Evolutionary conservation across 2,113 vertebrate genomes (phyloP), one percentile per base, ranked within the genome.

Genomic region (Motacilla alba): DNA sequence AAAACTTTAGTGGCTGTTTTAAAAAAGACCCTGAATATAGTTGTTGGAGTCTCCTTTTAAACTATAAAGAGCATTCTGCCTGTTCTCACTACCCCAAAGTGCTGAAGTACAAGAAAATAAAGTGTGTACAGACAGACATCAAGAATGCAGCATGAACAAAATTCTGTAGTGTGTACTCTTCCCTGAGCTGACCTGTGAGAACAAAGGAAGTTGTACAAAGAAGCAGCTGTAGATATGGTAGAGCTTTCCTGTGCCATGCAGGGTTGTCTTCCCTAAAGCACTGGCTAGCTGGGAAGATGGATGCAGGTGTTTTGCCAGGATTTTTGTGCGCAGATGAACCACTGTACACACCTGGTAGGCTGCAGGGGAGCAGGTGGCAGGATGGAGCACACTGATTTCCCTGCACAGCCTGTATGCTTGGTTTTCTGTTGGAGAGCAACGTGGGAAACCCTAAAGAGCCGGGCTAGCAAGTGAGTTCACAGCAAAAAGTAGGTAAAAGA

Each of bases 341-440:
- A 2, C 9, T 21, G 20, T n/a, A 31, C 0, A 0, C 10, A 13
- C 12, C 24, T 3, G 6, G 47, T 21, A 17, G 39, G 35, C 44
- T 75, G 66, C 0, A 0, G 37, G 37, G 55, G 20, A 13, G 2
- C 2, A 9, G 3, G 47, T 28, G 27, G 46, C 5, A 3, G 2
- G 24, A 27, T 18, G 41, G 31, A 60, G 68, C 26, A 55, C 8
- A 1, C 27, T 28, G 12, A 55, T 31, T 28, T 50, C 33, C 13
- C n/a, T 17, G 4, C 11, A 24, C 31, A 58, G n/a, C 9, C 2
- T 19, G 4, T 1, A 1, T 11, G 22, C 22, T 55, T 56, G 12
- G 26, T 17, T 58, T 73, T 62, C 35, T 53, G 1, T 21, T 60
- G 41, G 49, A 2, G 60, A 91, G 41, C 76, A 76, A 56, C 6